Evolutionary conservation across 2,113 vertebrate genomes (phyloP).

Genomic region (Anarhynchus alexandrinus): DNA sequence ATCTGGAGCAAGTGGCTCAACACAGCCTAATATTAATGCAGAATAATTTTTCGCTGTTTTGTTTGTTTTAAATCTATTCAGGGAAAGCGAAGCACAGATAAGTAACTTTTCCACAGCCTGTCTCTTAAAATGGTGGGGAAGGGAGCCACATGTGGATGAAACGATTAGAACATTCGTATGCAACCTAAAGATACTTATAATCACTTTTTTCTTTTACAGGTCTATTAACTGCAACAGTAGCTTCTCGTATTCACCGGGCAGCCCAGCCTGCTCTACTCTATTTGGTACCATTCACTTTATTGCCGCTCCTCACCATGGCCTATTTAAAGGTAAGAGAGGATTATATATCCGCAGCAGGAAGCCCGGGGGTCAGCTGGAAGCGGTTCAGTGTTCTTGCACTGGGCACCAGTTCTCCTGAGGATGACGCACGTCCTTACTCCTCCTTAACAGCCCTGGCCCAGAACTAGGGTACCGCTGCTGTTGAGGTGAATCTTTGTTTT

Average conservation of each 20-base stretch:
- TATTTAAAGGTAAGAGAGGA: conserved; percentile 92
- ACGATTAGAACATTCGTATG: neutral
- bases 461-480: neutral
- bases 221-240: conserved; percentile 96
- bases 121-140: neutral
- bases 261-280: conserved; percentile 98
- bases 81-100: neutral
- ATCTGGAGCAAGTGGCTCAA: neutral
- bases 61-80: neutral
- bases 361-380: neutral
- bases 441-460: neutral
- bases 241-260: conserved; percentile 96
- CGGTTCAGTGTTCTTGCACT: neutral
- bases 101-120: neutral
- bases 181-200: neutral
- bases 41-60: neutral
- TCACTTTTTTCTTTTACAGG: conserved; percentile 68
- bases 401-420: neutral
- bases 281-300: conserved; percentile 97
- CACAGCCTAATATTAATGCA: neutral
- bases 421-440: neutral
- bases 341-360: neutral
- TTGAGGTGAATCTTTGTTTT: neutral
- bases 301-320: conserved; percentile 99
- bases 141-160: neutral